Conservation (phyloP, 2,113 vertebrate species). For the Pterocles gutturalis region DNA sequence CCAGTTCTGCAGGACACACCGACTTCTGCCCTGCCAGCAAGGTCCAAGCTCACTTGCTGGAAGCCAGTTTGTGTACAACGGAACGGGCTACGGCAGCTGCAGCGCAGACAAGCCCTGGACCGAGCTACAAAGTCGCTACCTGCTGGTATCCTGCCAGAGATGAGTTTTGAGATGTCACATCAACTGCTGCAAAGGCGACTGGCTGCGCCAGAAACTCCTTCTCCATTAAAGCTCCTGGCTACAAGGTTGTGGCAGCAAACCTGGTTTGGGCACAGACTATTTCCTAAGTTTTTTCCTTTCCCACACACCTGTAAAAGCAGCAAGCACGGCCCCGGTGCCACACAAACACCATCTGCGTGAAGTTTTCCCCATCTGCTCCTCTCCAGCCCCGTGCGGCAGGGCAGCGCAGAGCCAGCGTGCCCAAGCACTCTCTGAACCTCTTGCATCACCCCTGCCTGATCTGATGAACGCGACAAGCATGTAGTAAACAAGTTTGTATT, state of each 20-base stretch:
- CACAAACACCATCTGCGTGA: neutral
- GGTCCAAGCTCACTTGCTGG: neutral
- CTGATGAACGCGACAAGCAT: neutral
- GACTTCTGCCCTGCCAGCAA: neutral
- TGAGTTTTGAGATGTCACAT: neutral
- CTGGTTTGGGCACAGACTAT: neutral
- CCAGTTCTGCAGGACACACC: neutral
- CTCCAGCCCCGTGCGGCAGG: neutral
- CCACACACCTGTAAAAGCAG: neutral
- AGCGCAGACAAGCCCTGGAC: neutral
- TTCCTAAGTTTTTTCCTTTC: neutral
- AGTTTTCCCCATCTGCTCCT: neutral
- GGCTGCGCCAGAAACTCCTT: neutral
- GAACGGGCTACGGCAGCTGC: neutral
- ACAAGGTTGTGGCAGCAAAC: neutral
- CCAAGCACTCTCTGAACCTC: neutral
- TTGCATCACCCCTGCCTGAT: conserved; percentile 35
- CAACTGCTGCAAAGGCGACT: rapidly evolving
- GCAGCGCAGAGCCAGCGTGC: neutral
- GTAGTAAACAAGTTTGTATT: conserved; percentile 26
- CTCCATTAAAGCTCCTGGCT: neutral
- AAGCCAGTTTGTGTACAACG: rapidly evolving
- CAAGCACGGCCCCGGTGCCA: neutral
- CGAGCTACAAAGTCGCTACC: neutral
- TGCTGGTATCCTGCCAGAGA: neutral